phyloP scores from a whole-genome alignment of 2,113 vertebrate genomes.

The Hippotragus niger region DNA sequence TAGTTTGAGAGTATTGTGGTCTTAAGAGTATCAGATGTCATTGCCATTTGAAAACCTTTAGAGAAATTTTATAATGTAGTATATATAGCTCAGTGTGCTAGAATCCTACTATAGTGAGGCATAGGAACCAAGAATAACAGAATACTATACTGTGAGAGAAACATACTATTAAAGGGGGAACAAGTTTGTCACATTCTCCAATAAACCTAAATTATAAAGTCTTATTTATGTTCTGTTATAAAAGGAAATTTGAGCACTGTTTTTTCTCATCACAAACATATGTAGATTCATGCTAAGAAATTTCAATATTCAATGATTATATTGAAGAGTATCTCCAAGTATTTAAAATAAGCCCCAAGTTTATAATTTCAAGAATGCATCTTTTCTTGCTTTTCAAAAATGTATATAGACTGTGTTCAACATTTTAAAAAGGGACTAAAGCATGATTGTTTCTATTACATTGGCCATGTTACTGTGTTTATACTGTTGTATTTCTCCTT shows the following conservation, averaged over 20 bases:
- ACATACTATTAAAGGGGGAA: background rate
- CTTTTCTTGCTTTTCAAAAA: constrained; percentile 35
- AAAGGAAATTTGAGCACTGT: constrained; percentile 7
- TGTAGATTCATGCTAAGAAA: background rate
- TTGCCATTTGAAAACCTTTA: background rate
- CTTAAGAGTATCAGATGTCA: background rate
- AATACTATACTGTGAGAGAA: background rate
- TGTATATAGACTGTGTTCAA: background rate
- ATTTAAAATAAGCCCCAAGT: constrained; percentile 15
- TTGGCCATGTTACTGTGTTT: background rate
- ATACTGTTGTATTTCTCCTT: background rate
- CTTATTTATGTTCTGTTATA: background rate
- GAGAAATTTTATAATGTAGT: background rate
- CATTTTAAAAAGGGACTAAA: background rate
- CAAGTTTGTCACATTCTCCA: background rate
- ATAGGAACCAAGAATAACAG: background rate
- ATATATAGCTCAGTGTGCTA: background rate
- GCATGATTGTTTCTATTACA: background rate
- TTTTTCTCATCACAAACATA: constrained; percentile 39
- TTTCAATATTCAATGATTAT: background rate
- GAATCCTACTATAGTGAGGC: background rate
- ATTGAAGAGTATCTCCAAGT: background rate
- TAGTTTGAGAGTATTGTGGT: background rate
- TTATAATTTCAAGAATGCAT: background rate
- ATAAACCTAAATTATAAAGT: background rate